A percentile compares a stretch with the other conserved stretches of the same genome.
Conservation (phyloP, 2,888 invertebrate species). For the Metallyticus violacea region DNA sequence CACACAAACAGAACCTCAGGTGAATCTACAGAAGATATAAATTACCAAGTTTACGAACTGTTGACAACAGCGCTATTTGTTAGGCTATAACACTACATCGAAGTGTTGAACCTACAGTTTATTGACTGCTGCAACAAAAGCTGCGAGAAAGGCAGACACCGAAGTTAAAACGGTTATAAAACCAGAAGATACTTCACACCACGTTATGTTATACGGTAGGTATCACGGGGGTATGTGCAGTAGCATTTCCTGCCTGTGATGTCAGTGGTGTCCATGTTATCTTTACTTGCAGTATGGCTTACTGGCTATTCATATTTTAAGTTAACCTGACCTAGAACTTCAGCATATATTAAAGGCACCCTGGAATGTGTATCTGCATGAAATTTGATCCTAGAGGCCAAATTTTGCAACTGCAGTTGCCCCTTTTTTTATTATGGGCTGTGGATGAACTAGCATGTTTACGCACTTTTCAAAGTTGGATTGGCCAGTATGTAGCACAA, state of each 20-base stretch:
- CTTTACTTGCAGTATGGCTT: no score
- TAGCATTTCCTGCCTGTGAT: no score
- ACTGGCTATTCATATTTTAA: no score
- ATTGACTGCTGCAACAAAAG: background rate
- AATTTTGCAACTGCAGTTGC: conserved; percentile 98
- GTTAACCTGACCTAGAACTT: conserved; percentile 86
- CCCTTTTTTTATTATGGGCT: conserved; percentile 96
- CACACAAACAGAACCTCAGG: no score
- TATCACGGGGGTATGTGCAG: no score
- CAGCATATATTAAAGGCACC: conserved; percentile 89
- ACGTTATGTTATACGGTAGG: no score
- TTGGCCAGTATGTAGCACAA: conserved; percentile 95
- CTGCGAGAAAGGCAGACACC: background rate
- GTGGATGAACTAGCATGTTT: conserved; percentile 90
- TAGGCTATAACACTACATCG: background rate
- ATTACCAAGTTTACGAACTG: background rate
- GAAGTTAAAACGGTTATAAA: background rate
- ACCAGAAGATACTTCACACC: no score
- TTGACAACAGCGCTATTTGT: background rate
- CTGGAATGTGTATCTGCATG: conserved; percentile 96
- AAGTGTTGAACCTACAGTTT: background rate
- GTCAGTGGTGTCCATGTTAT: no score
- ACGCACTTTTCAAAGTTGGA: conserved; percentile 89
- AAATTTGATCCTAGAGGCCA: conserved; percentile 93
- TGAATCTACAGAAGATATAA: background rate